Evolutionary conservation across 2,888 invertebrate genomes (phyloP).

Genomic region (Cordylochernes scorpioides): DNA sequence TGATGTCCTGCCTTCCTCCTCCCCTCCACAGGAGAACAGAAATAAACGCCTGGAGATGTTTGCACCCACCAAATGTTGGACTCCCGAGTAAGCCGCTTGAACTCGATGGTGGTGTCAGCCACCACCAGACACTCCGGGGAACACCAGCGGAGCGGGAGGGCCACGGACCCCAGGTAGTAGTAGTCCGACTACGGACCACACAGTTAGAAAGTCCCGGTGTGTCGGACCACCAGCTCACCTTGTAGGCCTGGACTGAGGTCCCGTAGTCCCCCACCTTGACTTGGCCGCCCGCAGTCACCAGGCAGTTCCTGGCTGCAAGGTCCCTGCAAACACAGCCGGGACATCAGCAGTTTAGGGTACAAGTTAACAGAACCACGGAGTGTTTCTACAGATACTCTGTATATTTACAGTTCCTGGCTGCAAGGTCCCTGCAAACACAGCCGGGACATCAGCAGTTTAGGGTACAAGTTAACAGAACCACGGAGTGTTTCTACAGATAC

Average conservation of each 20-base stretch:
- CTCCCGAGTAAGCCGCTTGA: slow-evolving; percentile 28
- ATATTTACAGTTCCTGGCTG: too few species aligned
- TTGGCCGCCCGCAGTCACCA: neutral
- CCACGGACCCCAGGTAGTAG: slow-evolving; percentile 32
- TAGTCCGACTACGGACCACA: slow-evolving; percentile 30
- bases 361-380: too few species aligned
- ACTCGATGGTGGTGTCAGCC: slow-evolving; percentile 35
- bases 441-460: too few species aligned
- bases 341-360: too few species aligned
- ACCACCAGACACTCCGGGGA: slow-evolving; percentile 39
- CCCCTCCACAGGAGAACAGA: too few species aligned
- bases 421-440: too few species aligned
- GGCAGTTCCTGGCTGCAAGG: neutral
- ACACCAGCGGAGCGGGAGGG: slow-evolving; percentile 42
- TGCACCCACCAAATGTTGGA: slow-evolving; percentile 44
- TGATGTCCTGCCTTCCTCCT: too few species aligned
- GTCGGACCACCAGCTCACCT: too few species aligned
- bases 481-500: too few species aligned
- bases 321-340: neutral
- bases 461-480: too few species aligned
- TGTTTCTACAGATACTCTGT: too few species aligned
- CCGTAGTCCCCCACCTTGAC: neutral
- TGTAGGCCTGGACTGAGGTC: neutral
- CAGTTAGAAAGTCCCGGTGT: neutral
- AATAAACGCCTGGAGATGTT: too few species aligned